phyloP scores from a whole-genome alignment of 2,797 vertebrate species.

The Emydoidea blandingii region DNA sequence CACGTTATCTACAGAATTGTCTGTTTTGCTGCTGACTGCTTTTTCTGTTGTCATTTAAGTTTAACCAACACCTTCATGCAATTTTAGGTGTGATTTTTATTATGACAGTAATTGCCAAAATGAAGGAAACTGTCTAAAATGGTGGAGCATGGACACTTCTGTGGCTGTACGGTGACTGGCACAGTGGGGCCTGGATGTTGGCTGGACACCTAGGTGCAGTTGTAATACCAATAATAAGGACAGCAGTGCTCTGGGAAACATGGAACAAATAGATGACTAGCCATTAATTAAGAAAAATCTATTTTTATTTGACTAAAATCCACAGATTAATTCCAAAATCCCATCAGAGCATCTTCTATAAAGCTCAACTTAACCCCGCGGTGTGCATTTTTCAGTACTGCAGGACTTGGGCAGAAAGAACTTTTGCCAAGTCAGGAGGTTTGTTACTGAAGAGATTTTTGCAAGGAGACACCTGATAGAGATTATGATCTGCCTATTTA shows the following conservation, averaged over 20 bases:
- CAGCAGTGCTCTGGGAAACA: not conserved
- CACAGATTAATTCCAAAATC: constrained; percentile 35
- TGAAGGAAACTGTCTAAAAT: constrained; percentile 7
- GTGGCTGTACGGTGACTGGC: not conserved
- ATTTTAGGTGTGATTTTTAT: not conserved
- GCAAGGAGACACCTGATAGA: not conserved
- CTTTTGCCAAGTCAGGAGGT: not conserved
- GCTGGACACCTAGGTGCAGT: not conserved
- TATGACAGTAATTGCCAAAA: constrained; percentile 47
- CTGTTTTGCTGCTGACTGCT: not conserved
- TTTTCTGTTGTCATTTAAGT: constrained; percentile 14
- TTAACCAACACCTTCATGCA: constrained; percentile 16
- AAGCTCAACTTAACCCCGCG: not conserved
- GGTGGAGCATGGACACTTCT: not conserved
- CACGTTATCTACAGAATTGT: constrained; percentile 14
- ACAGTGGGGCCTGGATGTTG: not conserved
- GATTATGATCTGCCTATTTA: not conserved
- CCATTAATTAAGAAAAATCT: constrained; percentile 34
- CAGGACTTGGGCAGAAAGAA: not conserved
- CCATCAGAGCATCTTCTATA: constrained; percentile 25
- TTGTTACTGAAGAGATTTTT: not conserved
- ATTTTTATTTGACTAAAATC: constrained; percentile 13
- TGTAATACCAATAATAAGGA: not conserved
- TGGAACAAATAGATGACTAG: not conserved
- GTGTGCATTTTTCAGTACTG: not conserved